Base-by-base conservation (phyloP, 1,140 invertebrate genomes). In the Tetramorium alpestre region DNA sequence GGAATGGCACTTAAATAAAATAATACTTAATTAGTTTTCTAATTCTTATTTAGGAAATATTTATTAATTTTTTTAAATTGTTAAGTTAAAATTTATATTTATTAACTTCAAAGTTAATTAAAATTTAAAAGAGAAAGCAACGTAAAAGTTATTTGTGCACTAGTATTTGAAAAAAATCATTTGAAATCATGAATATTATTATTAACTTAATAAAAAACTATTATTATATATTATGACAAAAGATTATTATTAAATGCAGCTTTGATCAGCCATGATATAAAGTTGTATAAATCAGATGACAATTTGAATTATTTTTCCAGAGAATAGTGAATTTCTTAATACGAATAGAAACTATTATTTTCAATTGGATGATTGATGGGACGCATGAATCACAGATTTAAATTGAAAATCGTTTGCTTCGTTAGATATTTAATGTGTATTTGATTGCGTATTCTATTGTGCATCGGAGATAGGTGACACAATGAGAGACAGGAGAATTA, bases 371-470 rank as follows among this genome's bases (percentile, higher is more conserved):
- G 51, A 10, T n/a, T 22, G 25, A 33, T 1, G 25, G 13, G 13
- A 3, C 25, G 5, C 25, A 18, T 18, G 16, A 81, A 33, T 58
- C 41, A 28, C 54, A 38, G 25, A 64, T 38, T 25, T 62, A 84
- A 84, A 84, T 73, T 22, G 80, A 62, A 84, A 84, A 84, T 75
- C 28, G 41, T 84, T 84, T 28, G n/a, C 4, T 18, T 47, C 13
- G 11, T 25, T 75, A 60, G 69, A 18, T 75, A 56, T 75, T 84
- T 84, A 84, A 84, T 75, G 67, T 6, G n/a, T 62, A 84, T 73
- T 84, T 75, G 69, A 84, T 75, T 75, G 80, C 54, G 25, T 38
- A 47, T 75, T 60, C 44, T 47, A 28, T n/a, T 22, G 49, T 25
- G 18, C 44, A 13, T 70, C 25, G 28, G 13, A 58, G 38, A 33